Evolutionary conservation across 1,140 invertebrate genomes (phyloP), one percentile per base, ranked within the genome.

Genomic region (Drosophila sucinea): DNA sequence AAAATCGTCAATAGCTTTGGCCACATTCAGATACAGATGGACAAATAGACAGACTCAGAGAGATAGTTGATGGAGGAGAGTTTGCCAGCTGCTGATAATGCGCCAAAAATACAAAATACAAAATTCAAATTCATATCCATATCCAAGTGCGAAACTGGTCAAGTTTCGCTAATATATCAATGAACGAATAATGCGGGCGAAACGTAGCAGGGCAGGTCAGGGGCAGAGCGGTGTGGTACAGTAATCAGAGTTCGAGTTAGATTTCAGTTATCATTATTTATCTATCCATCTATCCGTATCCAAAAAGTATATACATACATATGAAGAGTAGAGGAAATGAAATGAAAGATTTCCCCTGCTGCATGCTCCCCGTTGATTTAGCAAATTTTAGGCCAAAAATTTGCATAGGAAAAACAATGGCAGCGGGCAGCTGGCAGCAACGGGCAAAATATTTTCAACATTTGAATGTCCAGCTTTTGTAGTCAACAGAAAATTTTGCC

Each of bases 1-100:
- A 77, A 73, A 86, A 77, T 87, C 81, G 74, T 70, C 70, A 81
- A 76, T 67, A 66, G 71, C 65, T 70, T 62, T 58, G 57, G 62
- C 70, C 66, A 74, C 74, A 77, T 72, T 33, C 51, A 58, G 60
- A 64, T 56, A 35, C 60, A 35, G 41, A 62, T 62, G 55, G 51
- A 8, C 40, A 60, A 60, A 60, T 55, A 77, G 44, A 35, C n/a
- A 60, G 5, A 57, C 7, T 17, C 17, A 27, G 23, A 51, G 1
- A 51, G 23, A 51, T 2, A 2, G 10, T 8, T 1, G 44, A 51
- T 25, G 44, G 25, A 3, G 27, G 10, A 51, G 1, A 29, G 51
- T 29, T 55, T 55, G 47, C 27, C 51, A 58, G 32, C 56, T 38
- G 17, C 8, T 38, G 56, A 58, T 58, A 38, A 58, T 58, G 56